A percentile compares a stretch with the other conserved stretches of the same genome.
Conservation (phyloP, 2,797 vertebrate genomes). For the Poecilia gillii region DNA sequence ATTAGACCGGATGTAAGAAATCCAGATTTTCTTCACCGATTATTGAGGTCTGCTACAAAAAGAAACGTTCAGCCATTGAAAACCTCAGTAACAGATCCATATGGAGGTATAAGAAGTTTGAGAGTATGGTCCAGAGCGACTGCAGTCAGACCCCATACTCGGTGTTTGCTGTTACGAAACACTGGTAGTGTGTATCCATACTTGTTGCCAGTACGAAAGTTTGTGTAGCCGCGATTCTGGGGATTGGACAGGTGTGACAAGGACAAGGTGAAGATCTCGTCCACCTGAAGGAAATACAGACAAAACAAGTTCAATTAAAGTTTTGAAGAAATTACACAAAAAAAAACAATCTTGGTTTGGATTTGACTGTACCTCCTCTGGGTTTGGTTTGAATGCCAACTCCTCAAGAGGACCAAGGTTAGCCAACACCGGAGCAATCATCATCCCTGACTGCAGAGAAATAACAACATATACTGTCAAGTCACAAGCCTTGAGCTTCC, state of each 20-base stretch:
- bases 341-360: not conserved
- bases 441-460: constrained; percentile 79
- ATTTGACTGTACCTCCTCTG: constrained; percentile 82
- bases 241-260: constrained; percentile 84
- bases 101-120: constrained; percentile 73
- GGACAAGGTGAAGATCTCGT: constrained; percentile 88
- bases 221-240: constrained; percentile 88
- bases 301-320: not conserved
- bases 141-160: constrained; percentile 92
- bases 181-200: constrained; percentile 89
- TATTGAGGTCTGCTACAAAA: constrained; percentile 21
- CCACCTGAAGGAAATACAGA: constrained; percentile 80
- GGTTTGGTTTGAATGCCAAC: constrained; percentile 86
- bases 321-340: too few relatives aligned
- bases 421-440: constrained; percentile 87
- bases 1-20: not conserved
- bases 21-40: not conserved
- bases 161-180: constrained; percentile 86
- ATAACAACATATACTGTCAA: not conserved
- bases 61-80: not conserved
- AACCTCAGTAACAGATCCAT: constrained; percentile 7
- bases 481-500: not conserved
- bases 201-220: constrained; percentile 82
- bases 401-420: constrained; percentile 87
- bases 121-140: constrained; percentile 84